These are phyloP conservation scores for Amphibalanus amphitrite DNA, from an alignment of 1,140 invertebrate genomes.

Conservation along the genomic window DNA sequence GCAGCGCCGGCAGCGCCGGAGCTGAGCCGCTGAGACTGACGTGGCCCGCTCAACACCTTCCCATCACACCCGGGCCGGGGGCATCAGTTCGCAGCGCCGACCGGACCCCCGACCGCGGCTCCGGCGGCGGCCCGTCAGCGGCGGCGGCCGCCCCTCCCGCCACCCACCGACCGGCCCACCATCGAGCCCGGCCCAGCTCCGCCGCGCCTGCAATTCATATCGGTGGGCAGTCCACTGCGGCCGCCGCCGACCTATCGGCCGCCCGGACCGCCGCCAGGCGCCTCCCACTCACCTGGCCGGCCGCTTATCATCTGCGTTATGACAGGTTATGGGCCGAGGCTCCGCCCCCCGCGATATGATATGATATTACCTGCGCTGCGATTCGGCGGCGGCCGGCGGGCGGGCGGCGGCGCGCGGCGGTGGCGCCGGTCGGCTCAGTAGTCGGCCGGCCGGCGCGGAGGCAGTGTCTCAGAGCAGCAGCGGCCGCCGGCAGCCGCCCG, in stretches of 20 bases:
- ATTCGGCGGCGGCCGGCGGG: not conserved
- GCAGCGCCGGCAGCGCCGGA: not conserved
- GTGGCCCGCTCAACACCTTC: too few relatives aligned
- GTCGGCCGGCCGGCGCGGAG: not conserved
- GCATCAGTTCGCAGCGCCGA: not conserved
- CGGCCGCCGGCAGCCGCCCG: not conserved
- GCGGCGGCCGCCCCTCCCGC: too few relatives aligned
- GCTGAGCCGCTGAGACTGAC: not conserved
- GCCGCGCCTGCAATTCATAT: not conserved
- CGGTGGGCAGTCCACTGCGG: too few relatives aligned
- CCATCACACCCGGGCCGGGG: not conserved
- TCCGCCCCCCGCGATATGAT: not conserved
- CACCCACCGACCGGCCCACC: too few relatives aligned
- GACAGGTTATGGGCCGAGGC: not conserved
- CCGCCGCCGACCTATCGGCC: not conserved
- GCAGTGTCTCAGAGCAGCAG: too few relatives aligned
- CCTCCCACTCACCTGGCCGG: not conserved
- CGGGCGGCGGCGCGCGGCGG: too few relatives aligned
- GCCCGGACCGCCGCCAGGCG: not conserved
- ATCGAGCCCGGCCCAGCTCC: too few relatives aligned
- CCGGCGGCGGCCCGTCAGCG: too few relatives aligned
- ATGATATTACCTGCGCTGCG: constrained; percentile 1
- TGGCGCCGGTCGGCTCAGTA: not conserved
- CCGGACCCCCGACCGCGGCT: too few relatives aligned
- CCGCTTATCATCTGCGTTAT: not conserved